These are phyloP conservation scores for Sarcophaga bullata DNA, from an alignment of 1,140 invertebrate species.

Conservation along the genomic window DNA sequence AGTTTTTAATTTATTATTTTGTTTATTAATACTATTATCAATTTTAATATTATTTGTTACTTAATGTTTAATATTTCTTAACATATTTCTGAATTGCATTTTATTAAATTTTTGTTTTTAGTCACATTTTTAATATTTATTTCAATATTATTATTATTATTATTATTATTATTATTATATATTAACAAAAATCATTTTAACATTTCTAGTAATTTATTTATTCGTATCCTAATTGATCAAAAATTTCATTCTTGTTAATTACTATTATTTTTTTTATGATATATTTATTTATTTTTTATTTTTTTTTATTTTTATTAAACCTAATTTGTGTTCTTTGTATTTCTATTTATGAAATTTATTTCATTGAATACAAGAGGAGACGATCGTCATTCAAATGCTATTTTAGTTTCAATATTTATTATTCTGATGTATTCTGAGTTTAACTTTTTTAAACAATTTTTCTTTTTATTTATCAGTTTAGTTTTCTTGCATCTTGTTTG, in stretches of 20 bases:
- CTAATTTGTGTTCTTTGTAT: too few species aligned
- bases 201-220: neutral
- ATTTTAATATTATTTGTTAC: neutral
- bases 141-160: neutral
- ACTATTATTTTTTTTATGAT: neutral
- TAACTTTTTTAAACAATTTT: too few species aligned
- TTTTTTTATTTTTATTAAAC: neutral
- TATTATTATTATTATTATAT: neutral
- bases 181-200: constrained; percentile 22
- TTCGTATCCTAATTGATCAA: constrained; percentile 19
- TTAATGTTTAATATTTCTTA: constrained; percentile 5
- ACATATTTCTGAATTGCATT: constrained; percentile 12
- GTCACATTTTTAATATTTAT: constrained; percentile 10
- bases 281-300: too few species aligned
- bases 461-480: too few species aligned
- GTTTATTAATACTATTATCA: neutral
- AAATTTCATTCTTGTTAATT: constrained; percentile 10
- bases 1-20: neutral
- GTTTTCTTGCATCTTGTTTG: too few species aligned
- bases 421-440: too few species aligned
- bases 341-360: neutral
- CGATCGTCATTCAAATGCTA: neutral
- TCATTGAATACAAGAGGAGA: neutral
- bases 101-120: constrained; percentile 4
- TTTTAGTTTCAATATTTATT: neutral